phyloP scores from a whole-genome alignment of 2,797 vertebrate species.

The Morelia viridis region DNA sequence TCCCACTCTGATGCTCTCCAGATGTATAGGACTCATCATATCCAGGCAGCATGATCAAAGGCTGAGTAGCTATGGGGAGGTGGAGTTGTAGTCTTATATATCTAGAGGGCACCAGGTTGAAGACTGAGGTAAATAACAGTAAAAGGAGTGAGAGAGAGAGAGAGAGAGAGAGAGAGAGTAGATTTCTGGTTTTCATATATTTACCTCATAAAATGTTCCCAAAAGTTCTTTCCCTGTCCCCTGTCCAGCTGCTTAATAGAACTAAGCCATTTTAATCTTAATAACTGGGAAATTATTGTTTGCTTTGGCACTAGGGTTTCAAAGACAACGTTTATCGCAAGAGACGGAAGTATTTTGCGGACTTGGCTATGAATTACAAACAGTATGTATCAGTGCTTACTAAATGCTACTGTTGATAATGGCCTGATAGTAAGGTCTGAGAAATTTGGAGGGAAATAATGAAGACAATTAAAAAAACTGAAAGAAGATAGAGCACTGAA shows the following conservation, averaged over 20 bases:
- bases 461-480: neutral
- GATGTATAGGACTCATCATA: neutral
- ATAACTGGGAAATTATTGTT: neutral
- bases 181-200: neutral
- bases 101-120: neutral
- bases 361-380: slow-evolving; percentile 89
- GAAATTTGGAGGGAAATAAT: neutral
- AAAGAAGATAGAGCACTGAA: neutral
- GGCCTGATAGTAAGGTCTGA: neutral
- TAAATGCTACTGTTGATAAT: slow-evolving; percentile 11
- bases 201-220: neutral
- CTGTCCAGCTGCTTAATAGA: neutral
- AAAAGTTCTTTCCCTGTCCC: neutral
- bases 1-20: neutral
- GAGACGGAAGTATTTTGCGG: slow-evolving; percentile 93
- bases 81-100: neutral
- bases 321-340: slow-evolving; percentile 94
- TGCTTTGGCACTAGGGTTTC: slow-evolving; percentile 83
- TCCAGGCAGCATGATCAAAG: neutral
- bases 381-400: slow-evolving; percentile 79
- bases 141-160: neutral
- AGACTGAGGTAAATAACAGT: neutral
- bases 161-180: neutral
- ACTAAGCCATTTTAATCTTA: slow-evolving; percentile 6
- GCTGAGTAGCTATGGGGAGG: neutral